Evolutionary conservation across 2,888 invertebrate genomes (phyloP).

Genomic region (Hypolimnas misippus): DNA sequence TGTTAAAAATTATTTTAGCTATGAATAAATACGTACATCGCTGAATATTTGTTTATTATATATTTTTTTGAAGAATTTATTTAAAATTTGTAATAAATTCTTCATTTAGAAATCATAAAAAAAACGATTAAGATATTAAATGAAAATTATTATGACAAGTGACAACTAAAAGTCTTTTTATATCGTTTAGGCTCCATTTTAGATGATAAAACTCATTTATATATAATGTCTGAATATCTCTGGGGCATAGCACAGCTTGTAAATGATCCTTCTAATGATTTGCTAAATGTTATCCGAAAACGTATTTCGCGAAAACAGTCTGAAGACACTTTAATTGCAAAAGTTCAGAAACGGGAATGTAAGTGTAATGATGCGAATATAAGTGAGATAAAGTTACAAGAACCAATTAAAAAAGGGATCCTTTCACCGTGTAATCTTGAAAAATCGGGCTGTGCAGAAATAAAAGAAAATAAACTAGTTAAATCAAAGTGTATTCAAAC

Average conservation of each 20-base stretch:
- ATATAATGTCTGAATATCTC: slow-evolving; percentile 57
- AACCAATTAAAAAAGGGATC: slow-evolving; percentile 1
- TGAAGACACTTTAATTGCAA: slow-evolving; percentile 12
- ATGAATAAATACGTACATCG: too few relatives aligned
- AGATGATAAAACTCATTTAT: neutral
- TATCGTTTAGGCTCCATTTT: neutral
- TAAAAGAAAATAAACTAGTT: slow-evolving; percentile 26
- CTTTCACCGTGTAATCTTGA: neutral
- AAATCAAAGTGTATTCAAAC: slow-evolving; percentile 53
- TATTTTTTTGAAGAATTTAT: too few relatives aligned
- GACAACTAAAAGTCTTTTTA: neutral
- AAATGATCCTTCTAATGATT: slow-evolving; percentile 61
- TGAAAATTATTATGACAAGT: neutral
- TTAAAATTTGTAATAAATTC: too few relatives aligned
- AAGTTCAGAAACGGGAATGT: slow-evolving; percentile 15
- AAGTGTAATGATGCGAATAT: slow-evolving; percentile 16
- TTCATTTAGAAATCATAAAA: neutral
- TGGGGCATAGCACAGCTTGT: slow-evolving; percentile 65
- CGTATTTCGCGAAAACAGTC: slow-evolving; percentile 45
- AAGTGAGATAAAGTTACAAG: slow-evolving; percentile 15
- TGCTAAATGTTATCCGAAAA: slow-evolving; percentile 54
- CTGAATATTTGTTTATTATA: too few relatives aligned
- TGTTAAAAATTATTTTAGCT: too few relatives aligned
- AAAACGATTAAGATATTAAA: neutral
- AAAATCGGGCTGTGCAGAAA: slow-evolving; percentile 3